Percentiles rank a stretch among this genome's conserved stretches.
phyloP scores from a whole-genome alignment of 2,797 vertebrate species.

The Poecile montanus region DNA sequence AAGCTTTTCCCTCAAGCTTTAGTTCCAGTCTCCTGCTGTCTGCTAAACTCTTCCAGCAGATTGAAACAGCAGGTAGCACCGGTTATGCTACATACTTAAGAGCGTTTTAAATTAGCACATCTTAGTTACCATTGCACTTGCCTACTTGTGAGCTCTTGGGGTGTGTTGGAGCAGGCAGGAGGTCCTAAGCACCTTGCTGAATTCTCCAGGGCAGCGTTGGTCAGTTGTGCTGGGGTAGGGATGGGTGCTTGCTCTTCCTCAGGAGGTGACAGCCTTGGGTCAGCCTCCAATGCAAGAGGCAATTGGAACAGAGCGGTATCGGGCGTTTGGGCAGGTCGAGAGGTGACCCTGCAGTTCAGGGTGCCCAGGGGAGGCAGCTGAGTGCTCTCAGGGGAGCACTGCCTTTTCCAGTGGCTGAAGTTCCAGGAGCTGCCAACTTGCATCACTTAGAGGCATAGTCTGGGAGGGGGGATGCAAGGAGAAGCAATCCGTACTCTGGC shows the following conservation, averaged over 20 bases:
- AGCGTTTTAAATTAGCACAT: conserved; percentile 65
- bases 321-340: neutral
- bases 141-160: neutral
- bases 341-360: neutral
- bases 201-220: accelerated
- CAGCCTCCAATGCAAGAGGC: accelerated
- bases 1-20: conserved; percentile 54
- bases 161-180: neutral
- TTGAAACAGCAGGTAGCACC: conserved; percentile 62
- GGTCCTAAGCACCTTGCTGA: neutral
- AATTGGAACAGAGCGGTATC: accelerated
- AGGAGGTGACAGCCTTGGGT: neutral
- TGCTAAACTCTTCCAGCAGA: conserved; percentile 65
- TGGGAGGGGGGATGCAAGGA: neutral
- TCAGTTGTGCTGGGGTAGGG: neutral
- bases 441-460: neutral
- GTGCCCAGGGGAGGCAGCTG: neutral
- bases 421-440: accelerated
- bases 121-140: conserved; percentile 53
- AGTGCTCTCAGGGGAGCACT: neutral
- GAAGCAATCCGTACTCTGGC: neutral
- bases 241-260: neutral
- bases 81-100: conserved; percentile 60
- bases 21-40: conserved; percentile 57
- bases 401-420: neutral